These are phyloP conservation scores for Limnephilus auricula DNA, from an alignment of 2,888 invertebrate species.

Conservation along the genomic window DNA sequence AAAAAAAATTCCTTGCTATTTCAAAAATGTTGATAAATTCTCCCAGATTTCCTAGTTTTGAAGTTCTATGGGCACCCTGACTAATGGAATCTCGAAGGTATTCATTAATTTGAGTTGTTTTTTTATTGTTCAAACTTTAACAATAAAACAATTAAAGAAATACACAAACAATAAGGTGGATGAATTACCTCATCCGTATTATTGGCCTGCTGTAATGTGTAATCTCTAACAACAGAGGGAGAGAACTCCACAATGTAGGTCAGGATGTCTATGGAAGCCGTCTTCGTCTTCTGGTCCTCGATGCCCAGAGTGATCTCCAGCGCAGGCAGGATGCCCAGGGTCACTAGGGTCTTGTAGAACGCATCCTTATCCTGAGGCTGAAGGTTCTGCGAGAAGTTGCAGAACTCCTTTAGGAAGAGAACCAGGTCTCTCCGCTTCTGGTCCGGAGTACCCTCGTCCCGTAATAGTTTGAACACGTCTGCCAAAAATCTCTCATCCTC, in stretches of 20 bases:
- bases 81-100: neutral
- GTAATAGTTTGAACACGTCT: conserved; percentile 95
- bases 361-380: conserved; percentile 98
- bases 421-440: conserved; percentile 94
- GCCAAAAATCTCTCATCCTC: conserved; percentile 98
- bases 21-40: too few species aligned
- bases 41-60: too few species aligned
- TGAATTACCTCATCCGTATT: conserved; percentile 88
- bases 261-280: conserved; percentile 98
- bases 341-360: conserved; percentile 96
- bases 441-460: conserved; percentile 91
- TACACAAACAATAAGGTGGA: neutral
- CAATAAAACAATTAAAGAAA: neutral
- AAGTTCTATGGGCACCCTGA: neutral
- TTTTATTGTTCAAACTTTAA: neutral
- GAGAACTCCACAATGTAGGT: conserved; percentile 99
- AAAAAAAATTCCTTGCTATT: too few species aligned
- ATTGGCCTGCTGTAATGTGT: conserved; percentile 94
- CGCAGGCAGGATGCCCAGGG: conserved; percentile 91
- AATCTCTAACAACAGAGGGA: conserved; percentile 97
- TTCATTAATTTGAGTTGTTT: neutral
- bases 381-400: conserved; percentile 98
- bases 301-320: conserved; percentile 93
- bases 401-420: conserved; percentile 98
- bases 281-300: conserved; percentile 96